Percentiles rank a stretch among this genome's conserved stretches.
These are phyloP conservation scores for Calycopis cecrops DNA, from an alignment of 1,140 invertebrate genomes.

Conservation along the genomic window DNA sequence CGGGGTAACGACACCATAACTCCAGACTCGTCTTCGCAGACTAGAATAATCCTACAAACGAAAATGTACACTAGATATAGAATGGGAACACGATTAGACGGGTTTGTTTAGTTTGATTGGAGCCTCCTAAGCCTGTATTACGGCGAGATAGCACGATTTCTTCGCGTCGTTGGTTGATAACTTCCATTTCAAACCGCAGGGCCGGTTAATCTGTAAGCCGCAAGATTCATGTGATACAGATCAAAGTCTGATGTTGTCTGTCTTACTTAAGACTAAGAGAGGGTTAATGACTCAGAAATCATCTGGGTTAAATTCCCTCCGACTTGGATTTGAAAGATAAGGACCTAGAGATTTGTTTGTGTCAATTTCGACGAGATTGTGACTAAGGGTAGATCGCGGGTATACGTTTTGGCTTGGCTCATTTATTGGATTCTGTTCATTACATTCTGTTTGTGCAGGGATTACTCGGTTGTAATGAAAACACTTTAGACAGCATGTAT, in stretches of 20 bases:
- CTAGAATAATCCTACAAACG: conserved; percentile 58
- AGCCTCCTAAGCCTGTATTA: conserved; percentile 61
- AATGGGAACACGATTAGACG: conserved; percentile 66
- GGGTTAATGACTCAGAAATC: conserved; percentile 72
- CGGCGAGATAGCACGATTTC: conserved; percentile 66
- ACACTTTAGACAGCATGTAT: too few species aligned
- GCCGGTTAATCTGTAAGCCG: conserved; percentile 64
- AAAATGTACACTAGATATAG: conserved; percentile 46
- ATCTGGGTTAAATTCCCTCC: conserved; percentile 64
- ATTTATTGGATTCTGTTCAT: conserved; percentile 1
- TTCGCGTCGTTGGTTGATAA: conserved; percentile 66
- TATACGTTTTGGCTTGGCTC: not conserved
- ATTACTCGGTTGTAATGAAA: too few species aligned
- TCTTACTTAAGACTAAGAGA: conserved; percentile 66
- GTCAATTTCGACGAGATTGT: conserved; percentile 38
- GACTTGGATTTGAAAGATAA: conserved; percentile 68
- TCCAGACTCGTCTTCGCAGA: conserved; percentile 41
- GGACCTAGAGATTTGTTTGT: conserved; percentile 67
- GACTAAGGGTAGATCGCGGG: not conserved
- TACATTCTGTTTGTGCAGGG: not conserved
- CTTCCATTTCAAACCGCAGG: conserved; percentile 52
- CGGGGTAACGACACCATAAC: conserved; percentile 63
- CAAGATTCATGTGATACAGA: conserved; percentile 63
- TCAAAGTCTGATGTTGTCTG: conserved; percentile 69
- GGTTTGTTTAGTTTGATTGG: conserved; percentile 72